phyloP scores from a whole-genome alignment of 1,140 invertebrate genomes.

The Platyscapa corneri region DNA sequence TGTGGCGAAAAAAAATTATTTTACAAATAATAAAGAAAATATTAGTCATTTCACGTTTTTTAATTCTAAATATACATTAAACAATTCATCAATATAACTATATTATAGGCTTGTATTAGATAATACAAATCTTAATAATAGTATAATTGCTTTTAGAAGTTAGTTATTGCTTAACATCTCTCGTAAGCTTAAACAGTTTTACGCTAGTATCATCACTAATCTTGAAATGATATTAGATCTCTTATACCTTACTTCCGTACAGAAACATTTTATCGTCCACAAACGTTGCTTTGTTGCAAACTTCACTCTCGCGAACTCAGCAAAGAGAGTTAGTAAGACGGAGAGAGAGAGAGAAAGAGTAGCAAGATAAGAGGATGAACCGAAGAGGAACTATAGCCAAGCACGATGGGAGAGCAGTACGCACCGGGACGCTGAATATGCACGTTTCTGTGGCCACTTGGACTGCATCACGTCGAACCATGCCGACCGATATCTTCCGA shows the following conservation, averaged over 20 bases:
- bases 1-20: too few species aligned
- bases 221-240: neutral
- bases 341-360: neutral
- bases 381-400: neutral
- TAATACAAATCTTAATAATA: too few species aligned
- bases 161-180: neutral
- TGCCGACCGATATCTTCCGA: constrained; percentile 9
- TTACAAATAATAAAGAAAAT: too few species aligned
- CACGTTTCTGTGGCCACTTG: neutral
- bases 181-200: neutral
- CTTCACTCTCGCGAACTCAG: neutral
- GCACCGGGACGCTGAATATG: constrained; percentile 9
- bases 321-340: too few species aligned
- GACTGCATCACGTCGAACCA: neutral
- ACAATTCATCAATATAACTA: too few species aligned
- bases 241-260: neutral
- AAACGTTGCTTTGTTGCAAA: constrained; percentile 5
- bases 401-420: constrained; percentile 16
- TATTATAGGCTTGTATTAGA: too few species aligned
- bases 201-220: neutral
- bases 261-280: neutral
- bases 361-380: neutral
- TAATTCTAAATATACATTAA: too few species aligned
- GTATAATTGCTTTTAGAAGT: neutral
- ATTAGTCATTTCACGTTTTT: too few species aligned